Evolutionary conservation across 1,140 invertebrate genomes (phyloP).

Genomic region (Cephus cinctus): DNA sequence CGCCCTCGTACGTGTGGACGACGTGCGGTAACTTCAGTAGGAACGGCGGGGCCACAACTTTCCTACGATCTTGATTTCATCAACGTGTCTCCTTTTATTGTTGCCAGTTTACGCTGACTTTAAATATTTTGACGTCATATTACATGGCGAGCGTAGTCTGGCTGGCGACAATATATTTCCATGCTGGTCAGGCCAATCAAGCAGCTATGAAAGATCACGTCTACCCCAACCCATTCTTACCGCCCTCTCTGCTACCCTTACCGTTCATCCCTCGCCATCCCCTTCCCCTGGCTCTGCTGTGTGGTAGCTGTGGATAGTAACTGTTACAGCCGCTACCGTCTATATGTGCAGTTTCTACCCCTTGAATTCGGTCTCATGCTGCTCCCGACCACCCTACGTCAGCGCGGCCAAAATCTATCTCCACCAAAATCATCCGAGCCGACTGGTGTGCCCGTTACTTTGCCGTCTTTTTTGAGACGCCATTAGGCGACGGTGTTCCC

Average conservation of each 20-base stretch:
- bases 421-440: not conserved
- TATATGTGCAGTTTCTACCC: constrained; percentile 1
- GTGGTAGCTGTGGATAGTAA: not conserved
- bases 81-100: constrained; percentile 53
- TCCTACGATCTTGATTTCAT: constrained; percentile 52
- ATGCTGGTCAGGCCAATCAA: constrained; percentile 43
- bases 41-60: constrained; percentile 33
- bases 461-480: not conserved
- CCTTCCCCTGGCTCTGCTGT: constrained; percentile 14
- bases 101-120: constrained; percentile 39
- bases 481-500: no score
- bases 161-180: constrained; percentile 38
- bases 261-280: constrained; percentile 26
- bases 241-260: constrained; percentile 28
- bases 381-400: no score
- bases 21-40: not conserved
- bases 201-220: constrained; percentile 56
- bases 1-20: not conserved
- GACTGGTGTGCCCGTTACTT: not conserved
- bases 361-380: no score
- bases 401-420: constrained; percentile 5
- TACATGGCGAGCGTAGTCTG: no score
- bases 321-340: not conserved
- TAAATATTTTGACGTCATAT: constrained; percentile 50
- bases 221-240: constrained; percentile 33